Percentiles rank a stretch among this genome's conserved stretches.
Evolutionary conservation across 2,888 invertebrate species (phyloP).

Genomic region (Acanthoscelides obtectus): DNA sequence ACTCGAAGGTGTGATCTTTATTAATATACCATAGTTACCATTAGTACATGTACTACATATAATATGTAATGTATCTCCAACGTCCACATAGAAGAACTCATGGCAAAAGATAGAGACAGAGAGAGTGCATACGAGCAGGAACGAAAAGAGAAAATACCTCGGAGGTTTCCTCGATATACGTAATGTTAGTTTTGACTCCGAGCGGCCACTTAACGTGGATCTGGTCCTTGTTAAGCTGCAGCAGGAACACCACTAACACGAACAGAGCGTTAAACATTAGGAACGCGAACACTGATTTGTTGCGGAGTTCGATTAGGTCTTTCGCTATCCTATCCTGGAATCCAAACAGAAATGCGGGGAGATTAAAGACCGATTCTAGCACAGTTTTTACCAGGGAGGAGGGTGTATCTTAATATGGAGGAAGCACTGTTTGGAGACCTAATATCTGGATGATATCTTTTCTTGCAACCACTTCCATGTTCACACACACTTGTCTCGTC

Average conservation of each 20-base stretch:
- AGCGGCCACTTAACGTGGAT: constrained; percentile 97
- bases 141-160: constrained; percentile 59
- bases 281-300: constrained; percentile 96
- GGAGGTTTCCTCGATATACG: constrained; percentile 86
- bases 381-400: not conserved
- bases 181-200: constrained; percentile 92
- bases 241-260: constrained; percentile 97
- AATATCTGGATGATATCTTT: not conserved
- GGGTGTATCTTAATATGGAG: not conserved
- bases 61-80: constrained; percentile 22
- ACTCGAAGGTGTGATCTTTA: not conserved
- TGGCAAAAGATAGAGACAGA: constrained; percentile 2
- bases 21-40: not conserved
- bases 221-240: constrained; percentile 98
- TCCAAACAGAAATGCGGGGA: constrained; percentile 15
- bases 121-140: too few species aligned
- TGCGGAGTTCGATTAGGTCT: constrained; percentile 90
- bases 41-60: not conserved
- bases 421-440: not conserved
- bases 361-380: not conserved
- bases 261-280: constrained; percentile 99
- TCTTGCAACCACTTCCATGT: not conserved
- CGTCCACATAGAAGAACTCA: constrained; percentile 30
- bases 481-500: not conserved
- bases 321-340: constrained; percentile 82